These are phyloP conservation scores for Zosterops hypoxanthus DNA, from an alignment of 2,113 vertebrate species.

Conservation along the genomic window DNA sequence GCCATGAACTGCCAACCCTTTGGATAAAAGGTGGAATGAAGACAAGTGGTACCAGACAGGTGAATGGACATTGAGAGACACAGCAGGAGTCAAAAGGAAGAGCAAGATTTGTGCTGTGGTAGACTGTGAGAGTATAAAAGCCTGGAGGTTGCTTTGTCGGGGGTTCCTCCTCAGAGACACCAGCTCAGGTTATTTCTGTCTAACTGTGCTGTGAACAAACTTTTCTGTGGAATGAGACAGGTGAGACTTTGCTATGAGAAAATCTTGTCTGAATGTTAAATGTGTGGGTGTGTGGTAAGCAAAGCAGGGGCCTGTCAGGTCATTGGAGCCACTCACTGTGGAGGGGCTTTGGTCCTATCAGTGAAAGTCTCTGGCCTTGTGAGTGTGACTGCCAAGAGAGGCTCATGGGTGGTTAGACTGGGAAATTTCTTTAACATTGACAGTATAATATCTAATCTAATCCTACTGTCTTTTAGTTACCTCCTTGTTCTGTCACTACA, in stretches of 20 bases:
- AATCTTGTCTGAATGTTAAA: neutral
- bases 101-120: fast-evolving
- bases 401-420: neutral
- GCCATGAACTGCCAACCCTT: neutral
- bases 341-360: neutral
- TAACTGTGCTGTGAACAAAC: neutral
- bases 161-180: neutral
- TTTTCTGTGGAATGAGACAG: neutral
- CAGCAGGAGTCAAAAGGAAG: neutral
- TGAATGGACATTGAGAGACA: neutral
- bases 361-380: too few species aligned
- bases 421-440: neutral
- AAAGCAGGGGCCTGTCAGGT: neutral
- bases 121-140: neutral
- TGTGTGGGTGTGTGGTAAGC: neutral
- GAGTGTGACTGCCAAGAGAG: neutral
- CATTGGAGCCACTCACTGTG: neutral
- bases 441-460: neutral
- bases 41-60: too few species aligned
- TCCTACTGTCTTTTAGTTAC: neutral
- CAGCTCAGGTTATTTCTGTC: neutral
- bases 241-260: neutral
- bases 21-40: neutral
- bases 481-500: neutral
- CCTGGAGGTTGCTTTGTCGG: fast-evolving